Percentiles rank a stretch among this genome's conserved stretches.
Evolutionary conservation across 2,113 vertebrate genomes (phyloP).

Genomic region (Muntiacus reevesi): DNA sequence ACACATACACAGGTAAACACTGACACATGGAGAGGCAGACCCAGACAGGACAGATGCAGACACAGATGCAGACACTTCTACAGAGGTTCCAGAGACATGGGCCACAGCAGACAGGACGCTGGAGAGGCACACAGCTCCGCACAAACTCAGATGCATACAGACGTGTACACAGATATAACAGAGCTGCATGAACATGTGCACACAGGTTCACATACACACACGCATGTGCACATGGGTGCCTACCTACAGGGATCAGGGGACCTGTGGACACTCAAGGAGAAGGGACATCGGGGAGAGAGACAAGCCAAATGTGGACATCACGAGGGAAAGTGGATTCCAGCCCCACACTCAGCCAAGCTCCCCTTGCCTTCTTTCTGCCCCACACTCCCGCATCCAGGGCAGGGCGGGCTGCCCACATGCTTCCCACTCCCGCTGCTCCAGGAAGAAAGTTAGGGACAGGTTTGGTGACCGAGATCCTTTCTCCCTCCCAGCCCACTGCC

Average conservation of each 20-base stretch:
- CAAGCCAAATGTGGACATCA: neutral
- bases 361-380: neutral
- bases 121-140: neutral
- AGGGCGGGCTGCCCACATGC: fast-evolving
- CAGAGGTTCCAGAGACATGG: neutral
- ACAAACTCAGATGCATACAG: neutral
- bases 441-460: neutral
- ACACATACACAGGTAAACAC: neutral
- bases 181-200: neutral
- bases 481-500: neutral
- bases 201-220: neutral
- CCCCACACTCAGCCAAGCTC: neutral
- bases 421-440: neutral
- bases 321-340: neutral
- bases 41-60: neutral
- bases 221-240: neutral
- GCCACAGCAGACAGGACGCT: neutral
- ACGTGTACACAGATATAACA: neutral
- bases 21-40: neutral
- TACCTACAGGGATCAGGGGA: neutral
- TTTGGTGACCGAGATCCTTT: no score
- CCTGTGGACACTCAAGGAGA: neutral
- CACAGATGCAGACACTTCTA: neutral
- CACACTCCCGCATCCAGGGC: no score
- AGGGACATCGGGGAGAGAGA: neutral